phyloP scores from a whole-genome alignment of 2,113 vertebrate genomes.

The Gymnobelideus leadbeateri region DNA sequence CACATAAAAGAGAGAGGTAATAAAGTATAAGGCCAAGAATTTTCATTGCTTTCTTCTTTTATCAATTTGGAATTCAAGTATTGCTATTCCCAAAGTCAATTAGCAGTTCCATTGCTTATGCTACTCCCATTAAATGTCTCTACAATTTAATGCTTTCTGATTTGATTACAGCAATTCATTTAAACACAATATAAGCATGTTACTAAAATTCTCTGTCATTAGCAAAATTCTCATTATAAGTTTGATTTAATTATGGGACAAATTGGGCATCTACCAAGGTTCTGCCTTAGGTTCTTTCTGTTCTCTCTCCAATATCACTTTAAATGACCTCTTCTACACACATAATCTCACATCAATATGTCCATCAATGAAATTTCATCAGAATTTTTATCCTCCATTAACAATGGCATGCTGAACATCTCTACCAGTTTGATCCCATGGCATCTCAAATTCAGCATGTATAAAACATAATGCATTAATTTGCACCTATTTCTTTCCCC shows the following conservation, averaged over 20 bases:
- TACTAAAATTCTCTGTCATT: neutral
- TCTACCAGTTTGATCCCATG: neutral
- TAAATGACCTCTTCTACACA: neutral
- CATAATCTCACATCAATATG: neutral
- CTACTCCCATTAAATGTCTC: neutral
- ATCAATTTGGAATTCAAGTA: conserved; percentile 35
- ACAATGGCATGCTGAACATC: neutral
- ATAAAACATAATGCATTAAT: too few relatives aligned
- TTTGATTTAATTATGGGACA: neutral
- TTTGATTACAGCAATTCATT: neutral
- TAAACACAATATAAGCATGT: neutral
- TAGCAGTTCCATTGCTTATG: neutral
- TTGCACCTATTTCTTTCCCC: too few relatives aligned
- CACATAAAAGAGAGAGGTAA: neutral
- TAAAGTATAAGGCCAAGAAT: conserved; percentile 4
- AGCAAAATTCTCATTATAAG: neutral
- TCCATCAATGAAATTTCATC: too few relatives aligned
- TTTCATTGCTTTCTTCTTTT: neutral
- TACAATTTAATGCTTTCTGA: conserved; percentile 14
- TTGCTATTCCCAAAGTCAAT: conserved; percentile 1
- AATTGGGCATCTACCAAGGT: neutral
- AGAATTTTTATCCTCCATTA: neutral
- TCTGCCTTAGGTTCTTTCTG: neutral
- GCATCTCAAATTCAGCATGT: neutral
- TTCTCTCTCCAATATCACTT: neutral